Conservation (phyloP, 2,797 vertebrate species). For the Mus minutoides region DNA sequence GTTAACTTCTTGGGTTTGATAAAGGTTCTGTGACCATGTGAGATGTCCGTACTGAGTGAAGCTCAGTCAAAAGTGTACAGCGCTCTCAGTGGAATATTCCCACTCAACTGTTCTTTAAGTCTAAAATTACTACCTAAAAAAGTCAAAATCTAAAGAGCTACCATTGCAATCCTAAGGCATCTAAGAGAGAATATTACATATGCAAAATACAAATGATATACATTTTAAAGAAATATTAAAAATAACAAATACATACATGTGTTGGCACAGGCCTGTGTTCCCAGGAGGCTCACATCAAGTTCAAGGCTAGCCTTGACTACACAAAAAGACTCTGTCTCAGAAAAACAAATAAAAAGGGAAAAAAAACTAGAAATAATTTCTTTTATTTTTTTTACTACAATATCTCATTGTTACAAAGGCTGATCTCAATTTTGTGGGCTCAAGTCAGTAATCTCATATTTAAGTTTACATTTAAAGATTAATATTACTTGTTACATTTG, state of each 20-base stretch:
- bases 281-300: not conserved
- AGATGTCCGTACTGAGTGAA: not conserved
- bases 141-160: not conserved
- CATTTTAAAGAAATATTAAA: not conserved
- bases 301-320: not conserved
- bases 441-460: not conserved
- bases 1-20: conserved; percentile 3
- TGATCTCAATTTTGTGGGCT: not conserved
- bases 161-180: not conserved
- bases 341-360: not conserved
- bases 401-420: not conserved
- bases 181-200: not conserved
- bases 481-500: not conserved
- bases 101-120: not conserved
- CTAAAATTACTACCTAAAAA: not conserved
- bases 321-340: not conserved
- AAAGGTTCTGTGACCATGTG: not conserved
- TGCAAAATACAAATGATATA: not conserved
- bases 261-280: not conserved
- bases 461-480: not conserved
- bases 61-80: not conserved
- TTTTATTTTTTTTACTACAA: not conserved
- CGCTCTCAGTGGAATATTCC: not conserved
- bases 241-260: not conserved
- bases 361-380: not conserved